Evolutionary conservation across 1,140 invertebrate genomes (phyloP), one percentile per base, ranked within the genome.

Genomic region (Drosophila athabasca): DNA sequence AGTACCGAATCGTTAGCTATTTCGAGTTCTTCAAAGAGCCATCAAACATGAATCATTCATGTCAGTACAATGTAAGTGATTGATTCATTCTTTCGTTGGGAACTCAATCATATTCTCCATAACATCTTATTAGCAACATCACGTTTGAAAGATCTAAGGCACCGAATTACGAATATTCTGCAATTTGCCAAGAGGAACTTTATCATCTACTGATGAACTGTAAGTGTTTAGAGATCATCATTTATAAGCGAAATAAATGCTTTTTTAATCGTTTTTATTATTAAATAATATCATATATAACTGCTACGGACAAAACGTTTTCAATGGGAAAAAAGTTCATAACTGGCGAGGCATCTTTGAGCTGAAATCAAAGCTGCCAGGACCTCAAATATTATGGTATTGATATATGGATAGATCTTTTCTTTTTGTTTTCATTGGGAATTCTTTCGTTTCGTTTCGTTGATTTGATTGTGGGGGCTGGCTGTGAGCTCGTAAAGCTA

Each of bases 281-380:
- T 78, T 78, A 75, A 77, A 71, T 70, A 82, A 85, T 82, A 70
- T 75, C 69, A 75, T 53, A 51, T 39, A 71, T 65, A 81, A 77
- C 74, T 59, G 54, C 82, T 85, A 85, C 78, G 46, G 70, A 78
- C 59, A 85, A 78, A 75, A 74, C 46, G 35, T 53, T 61, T 70
- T 81, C 48, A 87, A 81, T 81, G 74, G 51, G 55, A 11, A 39
- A 65, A 65, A 78, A 67, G 59, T 70, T 75, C 59, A 65, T 71
- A 75, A 52, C 52, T 46, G 54, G 78, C 58, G 49, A 69, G 67
- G 70, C 64, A 70, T 67, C 54, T 66, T 19, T 41, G 39, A 43
- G 19, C 58, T 64, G 50, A 62, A 79, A 59, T 59, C 55, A 49
- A 66, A 52, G 22, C 26, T 59, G 31, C 31, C 35, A 54, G 19